Base-by-base conservation (phyloP, 2,797 vertebrate genomes). In the Dallia pectoralis region DNA sequence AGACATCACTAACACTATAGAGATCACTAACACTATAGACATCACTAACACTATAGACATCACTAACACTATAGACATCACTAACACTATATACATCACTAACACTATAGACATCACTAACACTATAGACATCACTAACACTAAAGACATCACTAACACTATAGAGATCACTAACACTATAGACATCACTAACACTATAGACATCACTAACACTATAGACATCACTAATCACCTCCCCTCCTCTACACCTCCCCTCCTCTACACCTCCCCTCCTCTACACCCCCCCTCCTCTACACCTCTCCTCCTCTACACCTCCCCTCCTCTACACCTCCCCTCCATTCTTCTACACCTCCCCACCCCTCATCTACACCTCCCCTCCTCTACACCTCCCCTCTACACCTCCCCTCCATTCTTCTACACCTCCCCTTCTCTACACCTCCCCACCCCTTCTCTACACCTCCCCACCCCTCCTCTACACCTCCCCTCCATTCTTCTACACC, bases 41-140 rank as follows among this genome's bases (percentile, higher is more conserved):
- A 91, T 91, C 89, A 90, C 88, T 85, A 84, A 70, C 47, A 77
- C 68, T 78, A 81, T 47, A 56, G 81, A 87, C 88, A 90, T 92
- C n/a, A n/a, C n/a, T n/a, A n/a, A n/a, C n/a, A 87, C 91, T 89
- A 91, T 91, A 87, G 88, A 79, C 85, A 91, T 91, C 89, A 90
- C 88, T 85, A 84, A 70, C 47, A 77, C 68, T 78, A 81, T 80
- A 69, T n/a, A n/a, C n/a, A n/a, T n/a, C n/a, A n/a, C n/a, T n/a
- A n/a, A n/a, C n/a, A n/a, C n/a, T n/a, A n/a, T 47, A 56, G 81
- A 87, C 88, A 90, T 92, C n/a, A n/a, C n/a, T n/a, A n/a, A n/a
- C n/a, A 87, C 91, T 89, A 91, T 91, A 87, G 88, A 79, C 85
- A 91, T 91, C 89, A 90, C 88, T 85, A 84, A 70, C 47, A 77